phyloP scores from a whole-genome alignment of 2,797 vertebrate species.

The Distichodus sexfasciatus region DNA sequence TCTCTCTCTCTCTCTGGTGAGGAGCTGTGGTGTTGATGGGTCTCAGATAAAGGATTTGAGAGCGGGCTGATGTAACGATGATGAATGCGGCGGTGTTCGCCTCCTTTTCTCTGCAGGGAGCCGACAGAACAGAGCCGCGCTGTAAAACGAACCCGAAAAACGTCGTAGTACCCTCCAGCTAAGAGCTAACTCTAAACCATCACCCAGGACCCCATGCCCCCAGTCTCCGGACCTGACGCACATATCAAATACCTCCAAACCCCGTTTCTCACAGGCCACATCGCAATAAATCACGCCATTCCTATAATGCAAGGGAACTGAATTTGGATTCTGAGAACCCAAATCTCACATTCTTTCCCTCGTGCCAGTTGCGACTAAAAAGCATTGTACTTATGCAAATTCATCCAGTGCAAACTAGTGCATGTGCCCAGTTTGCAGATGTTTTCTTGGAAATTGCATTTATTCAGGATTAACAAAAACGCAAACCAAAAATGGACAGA shows the following conservation, averaged over 20 bases:
- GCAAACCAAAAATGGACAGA: too few relatives aligned
- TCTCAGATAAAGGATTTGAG: slow-evolving; percentile 84
- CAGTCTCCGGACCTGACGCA: background rate
- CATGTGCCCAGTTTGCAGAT: background rate
- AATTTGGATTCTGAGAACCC: background rate
- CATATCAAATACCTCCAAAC: background rate
- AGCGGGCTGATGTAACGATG: slow-evolving; percentile 90
- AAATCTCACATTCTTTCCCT: background rate
- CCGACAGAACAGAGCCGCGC: slow-evolving; percentile 47
- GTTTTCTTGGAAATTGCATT: background rate
- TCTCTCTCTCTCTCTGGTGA: slow-evolving; percentile 57
- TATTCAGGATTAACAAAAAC: too few relatives aligned
- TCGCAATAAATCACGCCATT: background rate
- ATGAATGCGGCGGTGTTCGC: slow-evolving; percentile 82
- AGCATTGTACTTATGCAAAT: background rate
- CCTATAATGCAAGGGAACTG: background rate
- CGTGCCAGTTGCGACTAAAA: background rate
- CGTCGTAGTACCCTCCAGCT: background rate
- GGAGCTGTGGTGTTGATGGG: slow-evolving; percentile 79
- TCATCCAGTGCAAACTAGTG: background rate
- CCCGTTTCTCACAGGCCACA: background rate
- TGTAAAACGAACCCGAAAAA: slow-evolving; percentile 1
- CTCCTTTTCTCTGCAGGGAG: slow-evolving; percentile 74
- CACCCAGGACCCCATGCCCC: background rate
- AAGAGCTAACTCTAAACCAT: background rate